Evolutionary conservation across 2,888 invertebrate genomes (phyloP), one percentile per base, ranked within the genome.

Genomic region (Vandiemenella viatica): DNA sequence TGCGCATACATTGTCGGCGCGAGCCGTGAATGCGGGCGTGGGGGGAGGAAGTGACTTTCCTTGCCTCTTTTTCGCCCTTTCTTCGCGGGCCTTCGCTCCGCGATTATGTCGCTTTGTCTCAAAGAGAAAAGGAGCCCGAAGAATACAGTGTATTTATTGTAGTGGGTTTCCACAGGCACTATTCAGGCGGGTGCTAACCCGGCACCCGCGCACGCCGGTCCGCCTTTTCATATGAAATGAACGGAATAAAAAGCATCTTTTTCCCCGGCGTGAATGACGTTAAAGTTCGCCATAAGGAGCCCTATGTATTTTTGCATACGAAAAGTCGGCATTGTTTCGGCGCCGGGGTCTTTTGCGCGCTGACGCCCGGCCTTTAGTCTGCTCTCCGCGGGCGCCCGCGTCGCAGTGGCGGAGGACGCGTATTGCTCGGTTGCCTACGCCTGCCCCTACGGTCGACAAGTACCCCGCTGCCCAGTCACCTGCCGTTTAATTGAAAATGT

Each of bases 131-230:
- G 41, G 47, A 41, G 41, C 47, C 32, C 42, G 46, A 48, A 48
- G 51, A 51, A 51, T 51, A 48, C 51, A 45, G 42, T 47, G 47
- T 51, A 48, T 51, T 48, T 51, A 51, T 51, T 51, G 48, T 51
- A 51, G 37, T 48, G 47, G 47, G 40, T 44, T 41, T 32, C 32
- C 32, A 32, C 32, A 32, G n/a, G 32, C 32, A n/a, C 32, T n/a
- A 32, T 32, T 32, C 37, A 45, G 37, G n/a, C 16, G 23, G 15
- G n/a, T 23, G 38, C 37, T 21, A 37, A 13, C 46, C 46, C 37
- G 37, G 37, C 46, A 46, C 22, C 10, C 23, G 45, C 19, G 45
- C 19, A 21, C 37, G 37, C 45, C n/a, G 37, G 32, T 45, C 21
- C 38, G 38, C 38, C 38, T 23, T 38, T 46, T 21, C 21, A 46